phyloP scores from a whole-genome alignment of 2,113 vertebrate species.

The Centropus unirufus region DNA sequence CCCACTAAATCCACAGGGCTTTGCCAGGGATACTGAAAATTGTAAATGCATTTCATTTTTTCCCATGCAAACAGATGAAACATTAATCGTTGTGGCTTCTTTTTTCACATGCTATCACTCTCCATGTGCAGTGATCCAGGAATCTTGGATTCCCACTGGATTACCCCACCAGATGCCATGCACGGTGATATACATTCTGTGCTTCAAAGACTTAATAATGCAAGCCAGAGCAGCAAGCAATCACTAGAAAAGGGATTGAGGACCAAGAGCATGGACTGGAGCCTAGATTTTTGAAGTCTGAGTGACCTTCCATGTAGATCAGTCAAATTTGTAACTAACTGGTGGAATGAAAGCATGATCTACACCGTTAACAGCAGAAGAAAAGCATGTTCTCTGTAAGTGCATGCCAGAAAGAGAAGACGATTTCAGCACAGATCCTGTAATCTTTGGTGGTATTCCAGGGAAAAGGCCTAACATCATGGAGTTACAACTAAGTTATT shows the following conservation, averaged over 20 bases:
- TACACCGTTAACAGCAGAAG: neutral
- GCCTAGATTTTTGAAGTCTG: neutral
- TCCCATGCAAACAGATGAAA: neutral
- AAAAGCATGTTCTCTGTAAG: neutral
- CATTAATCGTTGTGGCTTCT: neutral
- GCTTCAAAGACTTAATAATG: neutral
- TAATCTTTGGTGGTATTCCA: neutral
- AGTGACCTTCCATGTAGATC: rapidly evolving
- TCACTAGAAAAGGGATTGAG: neutral
- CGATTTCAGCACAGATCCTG: neutral
- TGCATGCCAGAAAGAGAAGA: neutral
- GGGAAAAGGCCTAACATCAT: neutral
- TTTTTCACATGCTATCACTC: neutral
- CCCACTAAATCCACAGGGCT: neutral
- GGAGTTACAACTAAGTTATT: neutral
- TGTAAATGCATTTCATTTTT: neutral
- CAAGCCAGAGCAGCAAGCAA: neutral
- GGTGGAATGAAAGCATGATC: neutral
- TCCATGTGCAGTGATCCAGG: neutral
- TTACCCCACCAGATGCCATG: rapidly evolving
- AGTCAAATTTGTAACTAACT: neutral
- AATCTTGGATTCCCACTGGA: neutral
- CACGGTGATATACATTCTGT: neutral
- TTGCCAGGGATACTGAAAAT: neutral
- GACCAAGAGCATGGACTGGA: neutral